phyloP scores from a whole-genome alignment of 2,888 invertebrate genomes.

The Protonemura montana region DNA sequence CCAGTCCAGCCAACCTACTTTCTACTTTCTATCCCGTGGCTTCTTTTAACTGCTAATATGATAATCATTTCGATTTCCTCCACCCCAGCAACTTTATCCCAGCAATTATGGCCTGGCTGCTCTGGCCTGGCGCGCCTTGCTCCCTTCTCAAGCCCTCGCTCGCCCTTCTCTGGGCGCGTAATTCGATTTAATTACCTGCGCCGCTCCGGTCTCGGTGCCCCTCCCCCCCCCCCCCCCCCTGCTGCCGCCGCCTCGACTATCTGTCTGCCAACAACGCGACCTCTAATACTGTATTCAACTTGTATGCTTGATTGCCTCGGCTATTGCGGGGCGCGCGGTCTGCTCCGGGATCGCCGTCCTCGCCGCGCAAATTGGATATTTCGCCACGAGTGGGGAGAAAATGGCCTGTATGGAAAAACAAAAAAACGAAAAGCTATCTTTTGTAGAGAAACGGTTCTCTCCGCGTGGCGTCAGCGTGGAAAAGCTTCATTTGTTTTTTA shows the following conservation, averaged over 20 bases:
- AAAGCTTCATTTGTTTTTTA: constrained; percentile 30
- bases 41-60: constrained; percentile 24
- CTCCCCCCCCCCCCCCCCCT: neutral
- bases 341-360: neutral
- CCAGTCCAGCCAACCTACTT: constrained; percentile 16
- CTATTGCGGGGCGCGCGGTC: constrained; percentile 9
- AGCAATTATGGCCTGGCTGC: constrained; percentile 18
- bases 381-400: constrained; percentile 33
- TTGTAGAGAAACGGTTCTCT: neutral
- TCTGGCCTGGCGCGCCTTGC: no score
- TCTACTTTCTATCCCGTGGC: constrained; percentile 14
- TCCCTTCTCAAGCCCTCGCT: neutral
- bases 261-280: neutral
- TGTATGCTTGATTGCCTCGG: constrained; percentile 8
- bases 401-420: constrained; percentile 22
- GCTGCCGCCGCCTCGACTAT: neutral
- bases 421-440: constrained; percentile 18
- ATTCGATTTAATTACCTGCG: constrained; percentile 38
- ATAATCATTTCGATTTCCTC: constrained; percentile 38
- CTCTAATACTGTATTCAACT: constrained; percentile 27
- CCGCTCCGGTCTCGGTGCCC: neutral
- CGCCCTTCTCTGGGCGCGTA: neutral
- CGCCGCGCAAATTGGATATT: constrained; percentile 39
- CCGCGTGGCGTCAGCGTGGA: neutral
- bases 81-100: constrained; percentile 31